Base-by-base conservation (phyloP, 2,113 vertebrate species). In the Aegypius monachus region DNA sequence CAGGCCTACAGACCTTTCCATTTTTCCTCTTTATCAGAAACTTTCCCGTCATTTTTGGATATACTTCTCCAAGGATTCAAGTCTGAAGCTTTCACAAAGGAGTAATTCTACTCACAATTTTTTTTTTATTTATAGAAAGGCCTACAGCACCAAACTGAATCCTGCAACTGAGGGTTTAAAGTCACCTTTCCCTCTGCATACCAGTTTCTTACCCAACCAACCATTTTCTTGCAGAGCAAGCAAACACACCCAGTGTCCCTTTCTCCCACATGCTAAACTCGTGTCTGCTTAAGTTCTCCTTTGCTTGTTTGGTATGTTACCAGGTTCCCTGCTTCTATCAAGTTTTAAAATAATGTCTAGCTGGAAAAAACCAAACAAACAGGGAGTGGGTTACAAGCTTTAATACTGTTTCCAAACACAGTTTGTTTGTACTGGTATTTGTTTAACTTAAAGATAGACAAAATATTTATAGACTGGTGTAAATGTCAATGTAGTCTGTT, bases 141-240 rank as follows among this genome's bases (percentile, higher is more conserved):
- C 52, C 36, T 36, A 3, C 1, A 2, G 48, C 62, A 23, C 68
- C 32, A 5, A 16, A 7, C 22, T 16, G 42, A 3, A 0, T 23
- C 32, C 5, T 2, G 42, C 32, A 17, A 7, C 13, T 8, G 53
- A 10, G 26, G 23, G 29, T n/a, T 75, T 25, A 5, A 20, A 26
- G 29, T 40, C 31, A 9, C 40, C 23, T 40, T 67, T 20, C 43
- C 29, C 47, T 45, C 73, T 53, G 45, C 40, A 4, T 9, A 3
- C 45, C 17, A 16, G 17, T 17, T 6, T 52, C 23, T 11, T 13
- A 5, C 38, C 27, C 27, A 16, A 3, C 7, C n/a, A 23, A 7
- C n/a, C 11, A 0, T 8, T 43, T 36, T 40, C 58, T 36, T 10
- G 27, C 52, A 29, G 21, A 59, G 70, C 47, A 66, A 42, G n/a